Conservation (phyloP, 2,113 vertebrate species). For the Xerus inauris region DNA sequence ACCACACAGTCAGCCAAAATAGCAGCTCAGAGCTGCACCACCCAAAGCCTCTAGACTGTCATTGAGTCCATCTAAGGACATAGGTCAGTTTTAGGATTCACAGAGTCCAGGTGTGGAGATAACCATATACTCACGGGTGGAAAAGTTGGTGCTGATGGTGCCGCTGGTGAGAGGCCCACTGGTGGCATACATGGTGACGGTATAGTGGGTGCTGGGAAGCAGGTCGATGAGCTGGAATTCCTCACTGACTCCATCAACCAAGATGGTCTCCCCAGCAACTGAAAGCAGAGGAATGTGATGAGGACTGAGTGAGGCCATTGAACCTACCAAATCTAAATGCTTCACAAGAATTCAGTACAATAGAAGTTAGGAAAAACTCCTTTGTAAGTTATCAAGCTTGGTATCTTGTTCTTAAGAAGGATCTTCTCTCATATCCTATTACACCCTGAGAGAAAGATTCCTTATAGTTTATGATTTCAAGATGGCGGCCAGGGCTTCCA, state of each 20-base stretch:
- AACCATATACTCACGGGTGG: slow-evolving; percentile 92
- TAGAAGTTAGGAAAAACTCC: neutral
- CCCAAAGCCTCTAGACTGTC: neutral
- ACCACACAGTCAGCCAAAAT: neutral
- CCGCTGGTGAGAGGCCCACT: slow-evolving; percentile 94
- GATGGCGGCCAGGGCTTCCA: too few relatives aligned
- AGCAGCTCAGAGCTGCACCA: neutral
- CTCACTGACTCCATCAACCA: slow-evolving; percentile 93
- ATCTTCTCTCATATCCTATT: neutral
- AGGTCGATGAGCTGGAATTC: slow-evolving; percentile 93
- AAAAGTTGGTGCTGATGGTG: slow-evolving; percentile 93
- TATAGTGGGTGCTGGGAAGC: slow-evolving; percentile 93
- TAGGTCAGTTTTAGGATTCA: neutral
- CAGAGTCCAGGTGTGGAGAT: neutral
- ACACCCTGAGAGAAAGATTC: neutral
- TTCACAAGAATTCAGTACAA: neutral
- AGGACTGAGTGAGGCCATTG: neutral
- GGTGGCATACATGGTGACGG: slow-evolving; percentile 92
- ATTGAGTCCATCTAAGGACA: neutral
- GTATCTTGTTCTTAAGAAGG: neutral
- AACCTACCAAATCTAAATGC: neutral
- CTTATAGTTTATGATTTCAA: too few relatives aligned
- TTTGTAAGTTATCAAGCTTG: neutral
- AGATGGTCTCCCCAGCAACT: slow-evolving; percentile 95
- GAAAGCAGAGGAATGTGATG: slow-evolving; percentile 55